Conservation (phyloP, 2,113 vertebrate species). For the Columbina picui region DNA sequence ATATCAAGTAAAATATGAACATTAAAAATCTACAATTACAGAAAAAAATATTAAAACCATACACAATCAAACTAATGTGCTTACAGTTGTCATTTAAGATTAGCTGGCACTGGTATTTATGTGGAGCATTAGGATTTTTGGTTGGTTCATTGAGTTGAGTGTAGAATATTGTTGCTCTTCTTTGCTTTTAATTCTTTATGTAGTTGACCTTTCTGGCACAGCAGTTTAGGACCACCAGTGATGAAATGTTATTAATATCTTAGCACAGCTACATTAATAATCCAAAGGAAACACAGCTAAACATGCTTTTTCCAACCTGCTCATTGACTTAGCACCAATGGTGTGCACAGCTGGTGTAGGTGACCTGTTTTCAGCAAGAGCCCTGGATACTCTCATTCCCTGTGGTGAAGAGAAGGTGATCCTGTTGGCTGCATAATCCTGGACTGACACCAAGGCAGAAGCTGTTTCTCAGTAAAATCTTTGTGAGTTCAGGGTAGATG, state of each 20-base stretch:
- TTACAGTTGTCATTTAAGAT: not conserved
- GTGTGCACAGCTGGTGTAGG: constrained; percentile 27
- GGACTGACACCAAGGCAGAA: not conserved
- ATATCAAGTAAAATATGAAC: not conserved
- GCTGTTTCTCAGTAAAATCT: not conserved
- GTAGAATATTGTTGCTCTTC: not conserved
- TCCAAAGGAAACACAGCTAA: constrained; percentile 64
- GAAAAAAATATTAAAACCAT: not conserved
- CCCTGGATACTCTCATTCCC: not conserved
- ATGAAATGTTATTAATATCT: constrained; percentile 71
- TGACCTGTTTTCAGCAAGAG: constrained; percentile 47
- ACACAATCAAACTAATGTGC: not conserved
- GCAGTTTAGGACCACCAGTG: constrained; percentile 58
- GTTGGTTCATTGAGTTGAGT: not conserved
- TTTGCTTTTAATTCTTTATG: constrained; percentile 36
- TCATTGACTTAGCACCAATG: not conserved
- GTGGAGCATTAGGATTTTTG: not conserved
- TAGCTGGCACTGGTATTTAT: not conserved
- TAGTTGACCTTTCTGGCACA: constrained; percentile 71
- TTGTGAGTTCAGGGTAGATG: not conserved
- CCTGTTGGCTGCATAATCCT: not conserved
- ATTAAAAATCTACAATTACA: not conserved
- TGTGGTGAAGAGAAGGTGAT: not conserved
- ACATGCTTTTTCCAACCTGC: constrained; percentile 37
- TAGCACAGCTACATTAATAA: constrained; percentile 69